phyloP scores from a whole-genome alignment of 2,113 vertebrate species.

The Anser brachyrhynchus region DNA sequence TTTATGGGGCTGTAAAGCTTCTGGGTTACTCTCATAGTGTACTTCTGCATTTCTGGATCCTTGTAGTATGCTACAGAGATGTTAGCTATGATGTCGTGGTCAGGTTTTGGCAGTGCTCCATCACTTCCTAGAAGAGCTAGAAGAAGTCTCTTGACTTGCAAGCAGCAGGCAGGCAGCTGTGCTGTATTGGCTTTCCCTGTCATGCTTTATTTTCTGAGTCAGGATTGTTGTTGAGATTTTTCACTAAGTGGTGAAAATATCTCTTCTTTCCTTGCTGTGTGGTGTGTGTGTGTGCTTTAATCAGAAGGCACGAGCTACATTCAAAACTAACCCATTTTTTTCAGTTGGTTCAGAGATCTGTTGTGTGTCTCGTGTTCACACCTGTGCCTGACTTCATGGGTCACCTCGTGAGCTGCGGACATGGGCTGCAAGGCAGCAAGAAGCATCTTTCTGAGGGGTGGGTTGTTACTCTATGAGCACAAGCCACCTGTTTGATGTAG shows the following conservation, averaged over 20 bases:
- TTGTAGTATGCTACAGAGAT: not conserved
- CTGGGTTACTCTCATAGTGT: not conserved
- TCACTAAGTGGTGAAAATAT: not conserved
- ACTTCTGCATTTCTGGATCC: not conserved
- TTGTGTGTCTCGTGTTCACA: not conserved
- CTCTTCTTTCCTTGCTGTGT: not conserved
- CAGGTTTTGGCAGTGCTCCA: not conserved
- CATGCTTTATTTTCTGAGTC: not conserved
- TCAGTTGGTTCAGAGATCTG: not conserved
- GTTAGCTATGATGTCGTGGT: fast-evolving
- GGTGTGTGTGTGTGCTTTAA: not conserved
- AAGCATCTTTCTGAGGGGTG: not conserved
- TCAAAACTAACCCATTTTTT: not conserved
- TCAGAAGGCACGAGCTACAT: not conserved
- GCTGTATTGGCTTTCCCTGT: not conserved
- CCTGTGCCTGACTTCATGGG: not conserved
- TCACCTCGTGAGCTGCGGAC: not conserved
- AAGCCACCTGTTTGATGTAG: not conserved
- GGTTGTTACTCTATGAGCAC: not conserved
- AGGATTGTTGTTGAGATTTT: not conserved
- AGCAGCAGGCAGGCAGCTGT: not conserved
- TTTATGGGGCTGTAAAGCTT: not conserved
- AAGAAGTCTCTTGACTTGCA: not conserved
- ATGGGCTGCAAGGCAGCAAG: too few relatives aligned
- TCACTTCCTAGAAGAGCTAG: not conserved